Evolutionary conservation across 2,797 vertebrate genomes (phyloP).

Genomic region (Oophaga sylvatica): DNA sequence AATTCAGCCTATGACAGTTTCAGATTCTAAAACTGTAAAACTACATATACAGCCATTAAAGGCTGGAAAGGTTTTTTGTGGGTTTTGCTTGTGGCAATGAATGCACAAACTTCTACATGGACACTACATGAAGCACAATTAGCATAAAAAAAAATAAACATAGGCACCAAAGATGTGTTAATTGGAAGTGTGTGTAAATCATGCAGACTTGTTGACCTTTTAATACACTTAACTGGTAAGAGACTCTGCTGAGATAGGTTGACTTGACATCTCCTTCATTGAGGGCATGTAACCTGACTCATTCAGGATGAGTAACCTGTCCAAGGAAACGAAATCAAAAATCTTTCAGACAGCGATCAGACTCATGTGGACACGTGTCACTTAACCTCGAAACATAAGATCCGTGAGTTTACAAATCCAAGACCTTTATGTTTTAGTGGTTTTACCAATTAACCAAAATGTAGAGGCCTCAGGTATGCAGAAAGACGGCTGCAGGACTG

Average conservation of each 20-base stretch:
- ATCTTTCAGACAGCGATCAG: constrained; percentile 1
- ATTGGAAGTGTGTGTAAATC: neutral
- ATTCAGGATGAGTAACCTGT: constrained; percentile 18
- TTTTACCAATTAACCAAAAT: constrained; percentile 11
- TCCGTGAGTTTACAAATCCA: neutral
- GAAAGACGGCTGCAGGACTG: neutral
- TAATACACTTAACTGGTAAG: constrained; percentile 22
- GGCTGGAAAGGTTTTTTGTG: neutral
- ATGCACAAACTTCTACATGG: neutral
- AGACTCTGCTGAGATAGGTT: neutral
- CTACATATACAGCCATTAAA: neutral
- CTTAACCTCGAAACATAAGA: neutral
- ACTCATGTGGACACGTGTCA: neutral
- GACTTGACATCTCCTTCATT: constrained; percentile 7
- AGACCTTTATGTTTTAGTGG: neutral
- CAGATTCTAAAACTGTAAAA: neutral
- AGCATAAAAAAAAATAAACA: neutral
- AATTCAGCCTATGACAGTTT: no score
- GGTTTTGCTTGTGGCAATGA: neutral
- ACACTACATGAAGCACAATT: neutral
- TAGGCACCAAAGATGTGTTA: neutral
- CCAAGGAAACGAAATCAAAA: constrained; percentile 34
- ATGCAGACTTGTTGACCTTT: constrained; percentile 16
- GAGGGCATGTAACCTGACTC: constrained; percentile 7
- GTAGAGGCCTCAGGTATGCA: neutral